Evolutionary conservation across 2,888 invertebrate genomes (phyloP).

Genomic region (Phragmatobia fuliginosa): DNA sequence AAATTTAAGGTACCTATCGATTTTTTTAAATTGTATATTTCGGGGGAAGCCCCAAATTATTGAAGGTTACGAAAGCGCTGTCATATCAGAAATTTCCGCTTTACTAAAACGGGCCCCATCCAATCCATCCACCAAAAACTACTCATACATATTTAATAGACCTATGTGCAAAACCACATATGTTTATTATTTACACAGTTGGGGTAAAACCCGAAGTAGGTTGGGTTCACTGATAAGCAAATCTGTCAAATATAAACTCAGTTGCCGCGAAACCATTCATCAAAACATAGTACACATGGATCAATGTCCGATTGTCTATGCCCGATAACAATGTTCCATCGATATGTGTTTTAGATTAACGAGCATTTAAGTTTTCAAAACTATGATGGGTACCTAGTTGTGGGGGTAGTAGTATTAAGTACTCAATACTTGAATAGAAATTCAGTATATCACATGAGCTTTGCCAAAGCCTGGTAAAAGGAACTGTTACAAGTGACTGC

Average conservation of each 20-base stretch:
- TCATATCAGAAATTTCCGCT: not conserved
- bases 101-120: not conserved
- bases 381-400: not conserved
- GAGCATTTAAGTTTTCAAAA: not conserved
- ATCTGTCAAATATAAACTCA: not conserved
- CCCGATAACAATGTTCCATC: not conserved
- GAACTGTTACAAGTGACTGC: too few relatives aligned
- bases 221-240: not conserved
- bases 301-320: not conserved
- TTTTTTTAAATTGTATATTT: not conserved
- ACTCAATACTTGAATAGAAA: too few relatives aligned
- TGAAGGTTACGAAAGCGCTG: not conserved
- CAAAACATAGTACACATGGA: not conserved
- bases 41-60: not conserved
- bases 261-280: not conserved
- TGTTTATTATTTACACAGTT: not conserved
- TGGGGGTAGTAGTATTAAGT: not conserved
- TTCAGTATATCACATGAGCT: too few relatives aligned
- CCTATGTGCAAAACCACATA: not conserved
- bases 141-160: not conserved
- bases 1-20: too few relatives aligned
- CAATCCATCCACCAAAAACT: not conserved
- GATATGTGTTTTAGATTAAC: not conserved
- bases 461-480: not conserved
- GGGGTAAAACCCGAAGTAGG: not conserved